Evolutionary conservation across 92 coral and sea anemone genomes (phyloP).

Genomic region (Umimayanthus kanabou): DNA sequence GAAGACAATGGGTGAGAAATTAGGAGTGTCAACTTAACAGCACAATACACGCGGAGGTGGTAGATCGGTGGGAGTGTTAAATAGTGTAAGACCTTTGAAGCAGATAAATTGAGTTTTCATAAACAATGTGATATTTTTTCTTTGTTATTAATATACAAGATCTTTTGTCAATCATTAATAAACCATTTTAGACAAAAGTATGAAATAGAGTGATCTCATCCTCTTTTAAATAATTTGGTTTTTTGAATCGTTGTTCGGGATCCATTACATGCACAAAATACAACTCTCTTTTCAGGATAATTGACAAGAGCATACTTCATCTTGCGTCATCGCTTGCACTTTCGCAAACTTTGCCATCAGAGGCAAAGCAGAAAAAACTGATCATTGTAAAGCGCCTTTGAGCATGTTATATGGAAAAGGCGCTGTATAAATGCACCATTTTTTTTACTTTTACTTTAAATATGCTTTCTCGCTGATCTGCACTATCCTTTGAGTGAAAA

Average conservation of each 20-base stretch:
- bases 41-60: slow-evolving; percentile 26
- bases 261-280: not conserved
- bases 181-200: not conserved
- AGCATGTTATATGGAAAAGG: no score
- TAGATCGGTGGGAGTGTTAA: slow-evolving; percentile 13
- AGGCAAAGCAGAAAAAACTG: not conserved
- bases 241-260: not conserved
- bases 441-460: no score
- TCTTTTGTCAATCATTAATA: not conserved
- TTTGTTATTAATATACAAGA: not conserved
- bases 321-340: not conserved
- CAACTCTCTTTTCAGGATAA: not conserved
- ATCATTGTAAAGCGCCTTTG: no score
- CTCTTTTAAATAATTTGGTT: not conserved
- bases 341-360: not conserved
- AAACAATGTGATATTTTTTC: not conserved
- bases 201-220: not conserved
- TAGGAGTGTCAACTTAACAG: slow-evolving; percentile 21
- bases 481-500: not conserved
- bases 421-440: no score
- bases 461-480: not conserved
- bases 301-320: not conserved
- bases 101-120: not conserved
- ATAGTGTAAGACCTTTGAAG: not conserved
- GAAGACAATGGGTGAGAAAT: slow-evolving; percentile 40